Evolutionary conservation across 2,797 vertebrate genomes (phyloP), one percentile per base, ranked within the genome.

Genomic region (Darevskia mixta): DNA sequence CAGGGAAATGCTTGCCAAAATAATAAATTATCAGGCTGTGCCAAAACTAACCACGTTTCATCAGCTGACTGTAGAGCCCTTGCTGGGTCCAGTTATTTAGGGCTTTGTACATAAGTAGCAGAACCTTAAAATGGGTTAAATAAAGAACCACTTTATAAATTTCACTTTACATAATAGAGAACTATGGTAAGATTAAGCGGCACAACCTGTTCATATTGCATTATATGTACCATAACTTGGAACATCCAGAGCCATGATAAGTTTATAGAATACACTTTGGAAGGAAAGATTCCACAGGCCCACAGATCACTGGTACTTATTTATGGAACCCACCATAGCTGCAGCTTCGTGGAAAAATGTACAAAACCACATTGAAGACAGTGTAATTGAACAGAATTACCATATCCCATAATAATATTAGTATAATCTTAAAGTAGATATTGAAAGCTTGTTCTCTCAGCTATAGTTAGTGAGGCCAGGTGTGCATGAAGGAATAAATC

Each of bases 361-460:
- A 66, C 17, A 77, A 76, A 38, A 76, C 1, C n/a, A 32, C 18
- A 18, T 55, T 72, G 38, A 18, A 82, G 35, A 38, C 8, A 32
- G 38, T n/a, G 43, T 10, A 81, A 32, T 3, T 38, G 10, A 25
- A 38, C 13, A 49, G 35, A 64, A 43, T 49, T 29, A 77, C 7
- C 17, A n/a, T 45, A 58, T 58, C 20, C 75, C 25, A 41, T 20
- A 58, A 58, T 25, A 83, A 17, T 27, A 77, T 49, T 69, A n/a
- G 29, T 76, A 71, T 49, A 83, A 84, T 38, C 15, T 8, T 79
- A 64, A 89, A 76, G 72, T 69, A 83, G 7, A n/a, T 6, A 84
- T 32, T 83, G 41, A 66, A 82, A 27, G 71, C 64, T 83, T 87
- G 2, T 10, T 89, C 11, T 87, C 32, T 76, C 32, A 75, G 79